Percentiles rank a stretch among this genome's conserved stretches.
Conservation (phyloP, 2,113 vertebrate species). For the Sphyrna mokarran region DNA sequence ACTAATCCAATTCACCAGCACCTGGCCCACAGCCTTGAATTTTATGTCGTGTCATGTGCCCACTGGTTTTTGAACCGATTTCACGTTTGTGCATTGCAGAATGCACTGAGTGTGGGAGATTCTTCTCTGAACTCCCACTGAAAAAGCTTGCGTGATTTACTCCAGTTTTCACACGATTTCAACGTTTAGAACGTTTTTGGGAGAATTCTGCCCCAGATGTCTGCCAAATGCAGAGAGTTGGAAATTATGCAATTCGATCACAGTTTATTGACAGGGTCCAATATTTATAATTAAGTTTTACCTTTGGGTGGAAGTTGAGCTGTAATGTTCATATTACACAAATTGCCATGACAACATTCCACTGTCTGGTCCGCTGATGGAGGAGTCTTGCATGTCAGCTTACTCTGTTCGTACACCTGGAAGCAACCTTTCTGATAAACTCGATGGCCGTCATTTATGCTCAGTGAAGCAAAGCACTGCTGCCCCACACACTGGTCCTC, state of each 20-base stretch:
- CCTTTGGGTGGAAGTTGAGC: slow-evolving; percentile 79
- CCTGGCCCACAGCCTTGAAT: too few species aligned
- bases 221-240: neutral
- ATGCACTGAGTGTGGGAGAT: too few species aligned
- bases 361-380: slow-evolving; percentile 86
- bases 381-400: slow-evolving; percentile 91
- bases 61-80: too few species aligned
- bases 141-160: too few species aligned
- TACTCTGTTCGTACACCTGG: slow-evolving; percentile 84
- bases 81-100: too few species aligned
- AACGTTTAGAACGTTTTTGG: too few species aligned
- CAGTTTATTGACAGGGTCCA: neutral
- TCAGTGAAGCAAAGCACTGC: slow-evolving; percentile 86
- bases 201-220: neutral
- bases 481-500: slow-evolving; percentile 82
- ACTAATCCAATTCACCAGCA: too few species aligned
- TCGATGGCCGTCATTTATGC: slow-evolving; percentile 66
- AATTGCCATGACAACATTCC: slow-evolving; percentile 86
- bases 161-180: too few species aligned
- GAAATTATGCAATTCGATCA: neutral
- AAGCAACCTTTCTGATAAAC: slow-evolving; percentile 96
- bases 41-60: too few species aligned
- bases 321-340: slow-evolving; percentile 91
- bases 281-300: slow-evolving; percentile 44
- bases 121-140: too few species aligned